These are phyloP conservation scores for Melipona beecheii DNA, from an alignment of 2,888 invertebrate species.

Conservation along the genomic window DNA sequence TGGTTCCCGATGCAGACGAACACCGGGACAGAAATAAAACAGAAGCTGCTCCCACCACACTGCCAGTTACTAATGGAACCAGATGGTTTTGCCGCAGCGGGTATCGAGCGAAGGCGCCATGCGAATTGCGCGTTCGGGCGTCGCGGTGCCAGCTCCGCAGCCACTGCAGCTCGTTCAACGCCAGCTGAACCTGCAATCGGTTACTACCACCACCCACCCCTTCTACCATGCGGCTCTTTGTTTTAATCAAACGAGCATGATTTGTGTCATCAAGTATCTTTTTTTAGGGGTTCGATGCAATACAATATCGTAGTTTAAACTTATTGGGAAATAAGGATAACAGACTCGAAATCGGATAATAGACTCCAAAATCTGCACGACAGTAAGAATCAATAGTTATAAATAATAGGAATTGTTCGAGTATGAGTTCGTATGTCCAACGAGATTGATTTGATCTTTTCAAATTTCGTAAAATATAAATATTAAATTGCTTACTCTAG, in stretches of 20 bases:
- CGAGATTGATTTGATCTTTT: too few relatives aligned
- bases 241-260: not conserved
- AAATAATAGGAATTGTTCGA: too few relatives aligned
- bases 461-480: too few relatives aligned
- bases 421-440: too few relatives aligned
- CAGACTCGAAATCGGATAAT: too few relatives aligned
- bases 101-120: slow-evolving; percentile 69
- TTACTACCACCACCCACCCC: not conserved
- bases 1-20: slow-evolving; percentile 54
- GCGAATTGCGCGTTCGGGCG: slow-evolving; percentile 65
- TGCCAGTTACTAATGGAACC: slow-evolving; percentile 56
- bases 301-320: too few relatives aligned
- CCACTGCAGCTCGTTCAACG: slow-evolving; percentile 62
- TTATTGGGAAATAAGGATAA: too few relatives aligned
- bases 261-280: not conserved
- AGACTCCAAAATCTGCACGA: too few relatives aligned
- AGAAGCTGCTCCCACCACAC: slow-evolving; percentile 78
- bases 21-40: slow-evolving; percentile 80
- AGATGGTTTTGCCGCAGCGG: slow-evolving; percentile 74
- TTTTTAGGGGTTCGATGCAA: not conserved
- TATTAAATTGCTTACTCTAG: too few relatives aligned
- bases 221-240: not conserved
- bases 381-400: too few relatives aligned
- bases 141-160: slow-evolving; percentile 64
- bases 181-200: slow-evolving; percentile 19